phyloP scores from a whole-genome alignment of 2,113 vertebrate species.

The Psilopsiagon aurifrons region DNA sequence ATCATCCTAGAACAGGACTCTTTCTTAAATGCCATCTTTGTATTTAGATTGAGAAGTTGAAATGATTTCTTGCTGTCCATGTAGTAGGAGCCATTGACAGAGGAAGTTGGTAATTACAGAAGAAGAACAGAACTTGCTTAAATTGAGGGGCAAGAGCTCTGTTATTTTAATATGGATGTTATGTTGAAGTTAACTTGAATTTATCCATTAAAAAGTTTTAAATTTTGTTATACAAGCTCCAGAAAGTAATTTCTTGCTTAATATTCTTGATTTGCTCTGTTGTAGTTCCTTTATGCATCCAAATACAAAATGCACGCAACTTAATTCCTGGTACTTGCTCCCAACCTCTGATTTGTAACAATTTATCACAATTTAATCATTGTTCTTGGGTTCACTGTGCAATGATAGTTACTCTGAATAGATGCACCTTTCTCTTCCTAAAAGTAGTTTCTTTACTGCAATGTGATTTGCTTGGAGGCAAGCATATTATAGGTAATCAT shows the following conservation, averaged over 20 bases:
- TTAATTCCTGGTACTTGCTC: neutral
- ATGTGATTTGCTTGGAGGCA: neutral
- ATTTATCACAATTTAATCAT: neutral
- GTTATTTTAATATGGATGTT: neutral
- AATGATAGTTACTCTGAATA: slow-evolving; percentile 24
- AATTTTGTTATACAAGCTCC: neutral
- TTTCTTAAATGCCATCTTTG: neutral
- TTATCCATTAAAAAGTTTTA: neutral
- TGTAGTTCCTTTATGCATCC: neutral
- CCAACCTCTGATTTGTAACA: slow-evolving; percentile 7
- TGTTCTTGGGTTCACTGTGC: neutral
- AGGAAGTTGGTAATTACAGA: neutral
- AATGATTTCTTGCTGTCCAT: neutral
- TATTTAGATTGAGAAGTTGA: neutral
- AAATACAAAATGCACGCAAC: neutral
- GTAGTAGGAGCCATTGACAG: neutral
- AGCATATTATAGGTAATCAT: neutral
- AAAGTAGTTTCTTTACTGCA: neutral
- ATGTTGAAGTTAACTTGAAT: neutral
- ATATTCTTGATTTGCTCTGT: neutral
- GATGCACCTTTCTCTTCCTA: neutral
- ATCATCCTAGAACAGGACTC: neutral
- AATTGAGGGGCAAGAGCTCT: neutral
- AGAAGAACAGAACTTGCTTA: neutral
- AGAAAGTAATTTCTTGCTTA: slow-evolving; percentile 28